Evolutionary conservation across 2,113 vertebrate species (phyloP), one percentile per base, ranked within the genome.

Genomic region (Pollachius pollachius): DNA sequence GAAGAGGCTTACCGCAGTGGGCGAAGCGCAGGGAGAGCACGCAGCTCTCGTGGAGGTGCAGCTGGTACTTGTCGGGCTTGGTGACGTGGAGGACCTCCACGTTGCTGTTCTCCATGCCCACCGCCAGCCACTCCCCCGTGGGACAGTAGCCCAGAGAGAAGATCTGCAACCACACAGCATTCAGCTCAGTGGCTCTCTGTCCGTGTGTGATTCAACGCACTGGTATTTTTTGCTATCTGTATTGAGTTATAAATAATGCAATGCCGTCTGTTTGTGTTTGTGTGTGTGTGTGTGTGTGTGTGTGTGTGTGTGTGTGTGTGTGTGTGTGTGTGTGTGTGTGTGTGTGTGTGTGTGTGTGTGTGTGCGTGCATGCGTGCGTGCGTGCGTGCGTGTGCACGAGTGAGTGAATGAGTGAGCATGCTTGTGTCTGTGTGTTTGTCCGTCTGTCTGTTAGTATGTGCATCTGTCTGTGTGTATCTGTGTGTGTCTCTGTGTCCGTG

Each of bases 71-170:
- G 90, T 99, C 97, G 0, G 97, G 96, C 64, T 99, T 99, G 68
- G 94, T 96, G 91, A 96, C 94, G 76, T 99, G 97, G 34, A 99
- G 87, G 3, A 98, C 95, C 70, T 99, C 97, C 87, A 99, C 97
- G 0, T 98, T 98, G 86, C 96, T 99, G 93, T 96, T 99, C 90
- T 98, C 97, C 96, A 99, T 97, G 60, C 97, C 97, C 81, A 99
- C 97, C 0, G 96, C 96, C 73, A 99, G 90, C 96, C 97, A 98
- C 88, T 98, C 96, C 0, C 96, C 97, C 0, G 96, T 97, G 0
- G 97, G 97, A 90, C 97, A 99, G 88, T 98, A 97, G 0, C 97
- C 97, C 88, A 98, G 90, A 0, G 96, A 99, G 88, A 99, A 98
- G 85, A 99, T 98, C 97, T 98, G 87, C 69, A 23, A 3, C 0